Conservation (phyloP, 2,797 vertebrate genomes). For the Myripristis jacobus region DNA sequence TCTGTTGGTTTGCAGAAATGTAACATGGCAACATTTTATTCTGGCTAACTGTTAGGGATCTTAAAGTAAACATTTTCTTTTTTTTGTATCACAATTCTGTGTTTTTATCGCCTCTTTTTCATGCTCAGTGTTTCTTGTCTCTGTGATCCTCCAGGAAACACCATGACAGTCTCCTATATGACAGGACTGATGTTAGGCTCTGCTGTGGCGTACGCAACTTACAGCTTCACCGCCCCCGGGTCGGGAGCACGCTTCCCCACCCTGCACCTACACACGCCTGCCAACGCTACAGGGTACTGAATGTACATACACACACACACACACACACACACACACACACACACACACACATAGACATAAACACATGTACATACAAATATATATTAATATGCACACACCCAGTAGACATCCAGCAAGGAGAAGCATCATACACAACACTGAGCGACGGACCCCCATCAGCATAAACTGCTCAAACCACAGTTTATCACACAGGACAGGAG, state of each 20-base stretch:
- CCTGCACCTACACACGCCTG: conserved; percentile 70
- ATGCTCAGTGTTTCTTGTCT: conserved; percentile 7
- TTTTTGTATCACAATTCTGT: background rate
- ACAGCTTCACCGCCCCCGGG: conserved; percentile 88
- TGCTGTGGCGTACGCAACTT: conserved; percentile 92
- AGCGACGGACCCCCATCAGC: background rate
- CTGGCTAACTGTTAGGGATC: background rate
- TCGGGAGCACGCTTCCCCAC: conserved; percentile 65
- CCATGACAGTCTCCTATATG: conserved; percentile 99
- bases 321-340: conserved; percentile 10
- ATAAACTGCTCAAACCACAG: background rate
- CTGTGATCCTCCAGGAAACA: conserved; percentile 88
- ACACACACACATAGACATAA: conserved; percentile 3
- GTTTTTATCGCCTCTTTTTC: background rate
- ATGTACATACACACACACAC: conserved; percentile 17
- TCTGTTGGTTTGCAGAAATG: too few species aligned
- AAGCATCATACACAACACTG: background rate
- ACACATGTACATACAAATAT: background rate
- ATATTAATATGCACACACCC: background rate
- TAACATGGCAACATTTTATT: too few species aligned
- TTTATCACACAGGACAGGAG: conserved; percentile 9
- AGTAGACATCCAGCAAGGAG: background rate
- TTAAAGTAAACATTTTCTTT: background rate
- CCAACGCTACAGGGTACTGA: conserved; percentile 81
- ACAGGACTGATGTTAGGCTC: conserved; percentile 94